Percentiles rank a stretch among this genome's conserved stretches.
phyloP scores from a whole-genome alignment of 2,113 vertebrate genomes.

The Brachyhypopomus gauderio region DNA sequence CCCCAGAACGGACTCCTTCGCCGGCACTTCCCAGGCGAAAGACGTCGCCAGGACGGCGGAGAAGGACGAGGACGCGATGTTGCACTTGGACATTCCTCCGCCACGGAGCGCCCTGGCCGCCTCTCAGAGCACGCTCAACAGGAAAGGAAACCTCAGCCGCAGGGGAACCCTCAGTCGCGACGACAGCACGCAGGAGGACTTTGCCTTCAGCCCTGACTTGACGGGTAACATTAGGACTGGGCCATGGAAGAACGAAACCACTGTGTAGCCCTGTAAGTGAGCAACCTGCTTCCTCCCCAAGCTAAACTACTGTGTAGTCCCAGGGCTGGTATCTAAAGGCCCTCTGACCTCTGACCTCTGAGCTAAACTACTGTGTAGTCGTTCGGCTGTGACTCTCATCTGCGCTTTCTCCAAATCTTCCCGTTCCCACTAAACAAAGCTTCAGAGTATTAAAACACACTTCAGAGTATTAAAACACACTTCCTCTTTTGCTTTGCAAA shows the following conservation, averaged over 20 bases:
- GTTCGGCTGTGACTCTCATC: constrained; percentile 38
- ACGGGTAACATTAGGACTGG: constrained; percentile 87
- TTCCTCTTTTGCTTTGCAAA: constrained; percentile 5
- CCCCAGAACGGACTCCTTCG: constrained; percentile 54
- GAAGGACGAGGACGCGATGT: constrained; percentile 64
- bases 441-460: not conserved
- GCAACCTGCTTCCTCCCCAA: constrained; percentile 43
- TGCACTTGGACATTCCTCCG: constrained; percentile 79
- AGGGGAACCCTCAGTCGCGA: constrained; percentile 68
- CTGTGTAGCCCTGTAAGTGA: constrained; percentile 75
- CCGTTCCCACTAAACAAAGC: constrained; percentile 32
- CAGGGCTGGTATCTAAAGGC: constrained; percentile 47
- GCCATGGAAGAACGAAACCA: constrained; percentile 89
- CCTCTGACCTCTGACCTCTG: constrained; percentile 45
- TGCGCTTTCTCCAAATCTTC: constrained; percentile 49
- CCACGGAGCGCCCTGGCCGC: constrained; percentile 68
- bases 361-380: constrained; percentile 55
- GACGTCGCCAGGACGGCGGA: constrained; percentile 71
- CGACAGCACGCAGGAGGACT: constrained; percentile 75
- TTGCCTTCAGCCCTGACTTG: constrained; percentile 75
- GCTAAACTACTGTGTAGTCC: constrained; percentile 52
- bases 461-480: not conserved
- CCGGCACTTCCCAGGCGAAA: constrained; percentile 71
- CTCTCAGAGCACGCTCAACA: constrained; percentile 75
- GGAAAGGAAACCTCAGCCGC: constrained; percentile 67